Percentiles rank a stretch among this genome's conserved stretches.
Evolutionary conservation across 2,113 vertebrate genomes (phyloP).

Genomic region (Petaurus breviceps): DNA sequence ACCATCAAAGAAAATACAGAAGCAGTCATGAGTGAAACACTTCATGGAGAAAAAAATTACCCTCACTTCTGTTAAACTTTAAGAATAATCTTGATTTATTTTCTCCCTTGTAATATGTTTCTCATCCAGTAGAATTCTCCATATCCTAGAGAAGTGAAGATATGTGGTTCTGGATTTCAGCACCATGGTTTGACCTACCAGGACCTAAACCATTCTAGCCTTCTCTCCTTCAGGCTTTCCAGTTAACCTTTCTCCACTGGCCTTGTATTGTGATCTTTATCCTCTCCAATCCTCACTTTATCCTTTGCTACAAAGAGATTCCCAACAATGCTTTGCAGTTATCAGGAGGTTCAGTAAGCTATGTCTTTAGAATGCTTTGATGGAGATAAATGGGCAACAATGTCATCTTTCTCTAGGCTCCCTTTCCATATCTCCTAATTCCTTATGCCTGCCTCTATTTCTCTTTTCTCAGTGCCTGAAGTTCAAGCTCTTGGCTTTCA

Average conservation of each 20-base stretch:
- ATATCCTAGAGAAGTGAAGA: neutral
- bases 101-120: neutral
- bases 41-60: fast-evolving
- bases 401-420: neutral
- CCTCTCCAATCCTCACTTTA: neutral
- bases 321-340: neutral
- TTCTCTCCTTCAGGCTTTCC: neutral
- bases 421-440: neutral
- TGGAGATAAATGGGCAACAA: neutral
- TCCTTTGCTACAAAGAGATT: neutral
- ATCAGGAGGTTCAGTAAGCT: neutral
- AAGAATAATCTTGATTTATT: neutral
- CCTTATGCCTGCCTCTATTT: neutral
- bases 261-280: neutral
- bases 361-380: neutral
- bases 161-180: neutral
- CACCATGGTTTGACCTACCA: too few relatives aligned
- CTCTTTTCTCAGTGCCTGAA: neutral
- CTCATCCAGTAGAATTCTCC: neutral
- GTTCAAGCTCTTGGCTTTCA: neutral
- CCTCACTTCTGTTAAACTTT: neutral
- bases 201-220: neutral
- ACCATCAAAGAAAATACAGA: neutral
- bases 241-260: neutral
- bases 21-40: neutral